These are phyloP conservation scores for Indicator indicator DNA, from an alignment of 2,113 vertebrate genomes.

Conservation along the genomic window DNA sequence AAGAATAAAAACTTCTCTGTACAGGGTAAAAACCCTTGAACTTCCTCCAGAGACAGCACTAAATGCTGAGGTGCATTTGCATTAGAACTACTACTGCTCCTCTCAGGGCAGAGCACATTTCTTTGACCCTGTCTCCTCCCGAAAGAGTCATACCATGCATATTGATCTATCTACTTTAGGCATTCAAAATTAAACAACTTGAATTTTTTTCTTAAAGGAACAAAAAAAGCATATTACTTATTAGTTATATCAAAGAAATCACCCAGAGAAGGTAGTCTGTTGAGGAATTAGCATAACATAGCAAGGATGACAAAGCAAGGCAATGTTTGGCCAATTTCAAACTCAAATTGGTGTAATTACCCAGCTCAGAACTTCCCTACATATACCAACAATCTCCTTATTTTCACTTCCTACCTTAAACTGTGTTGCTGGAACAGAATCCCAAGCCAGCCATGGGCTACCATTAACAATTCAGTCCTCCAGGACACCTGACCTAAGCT, in stretches of 20 bases:
- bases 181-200: not conserved
- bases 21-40: not conserved
- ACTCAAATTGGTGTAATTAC: not conserved
- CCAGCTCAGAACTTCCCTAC: not conserved
- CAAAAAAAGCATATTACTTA: not conserved
- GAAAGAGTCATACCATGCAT: not conserved
- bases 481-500: too few species aligned
- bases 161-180: not conserved
- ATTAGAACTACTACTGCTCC: not conserved
- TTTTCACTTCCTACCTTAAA: not conserved
- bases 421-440: too few species aligned
- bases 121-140: not conserved
- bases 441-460: too few species aligned
- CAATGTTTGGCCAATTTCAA: not conserved
- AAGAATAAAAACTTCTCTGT: not conserved
- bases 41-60: not conserved
- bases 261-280: not conserved
- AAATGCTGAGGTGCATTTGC: not conserved
- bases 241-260: not conserved
- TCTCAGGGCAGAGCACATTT: not conserved
- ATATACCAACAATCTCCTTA: not conserved
- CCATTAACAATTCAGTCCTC: too few species aligned
- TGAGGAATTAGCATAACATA: not conserved
- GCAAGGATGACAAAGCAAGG: not conserved
- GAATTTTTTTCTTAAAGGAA: not conserved